Conservation (phyloP, 2,888 invertebrate genomes). For the Aspidapion aeneum region DNA sequence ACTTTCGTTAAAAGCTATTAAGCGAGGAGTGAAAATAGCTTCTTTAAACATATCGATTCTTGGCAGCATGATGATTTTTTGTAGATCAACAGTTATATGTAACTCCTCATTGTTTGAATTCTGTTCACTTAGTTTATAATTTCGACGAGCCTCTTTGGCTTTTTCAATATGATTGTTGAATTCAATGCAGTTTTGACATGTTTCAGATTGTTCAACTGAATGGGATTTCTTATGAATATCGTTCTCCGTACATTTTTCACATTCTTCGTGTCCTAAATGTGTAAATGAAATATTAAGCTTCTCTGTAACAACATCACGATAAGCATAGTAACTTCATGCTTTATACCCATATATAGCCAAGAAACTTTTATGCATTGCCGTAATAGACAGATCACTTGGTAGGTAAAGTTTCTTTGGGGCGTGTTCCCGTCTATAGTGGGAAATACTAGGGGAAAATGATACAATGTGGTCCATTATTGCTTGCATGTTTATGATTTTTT, state of each 20-base stretch:
- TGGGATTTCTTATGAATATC: not conserved
- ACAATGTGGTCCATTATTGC: too few species aligned
- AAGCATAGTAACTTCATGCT: too few species aligned
- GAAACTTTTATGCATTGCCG: not conserved
- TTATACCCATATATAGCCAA: too few species aligned
- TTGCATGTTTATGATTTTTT: too few species aligned
- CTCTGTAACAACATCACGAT: not conserved
- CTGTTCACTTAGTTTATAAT: not conserved
- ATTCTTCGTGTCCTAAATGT: not conserved
- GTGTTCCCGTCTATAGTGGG: not conserved
- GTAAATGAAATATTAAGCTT: not conserved
- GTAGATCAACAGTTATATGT: too few species aligned
- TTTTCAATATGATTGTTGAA: not conserved
- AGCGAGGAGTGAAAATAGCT: too few species aligned
- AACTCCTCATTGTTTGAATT: not conserved
- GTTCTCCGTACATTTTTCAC: not conserved
- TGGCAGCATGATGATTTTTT: too few species aligned
- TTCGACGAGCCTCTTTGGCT: not conserved
- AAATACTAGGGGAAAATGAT: not conserved
- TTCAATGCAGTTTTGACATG: not conserved
- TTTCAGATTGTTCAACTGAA: not conserved
- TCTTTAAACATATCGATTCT: too few species aligned
- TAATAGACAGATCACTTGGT: not conserved
- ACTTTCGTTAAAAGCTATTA: too few species aligned
- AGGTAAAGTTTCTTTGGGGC: not conserved